phyloP scores from a whole-genome alignment of 2,113 vertebrate species.

The Pycnonotus jocosus region DNA sequence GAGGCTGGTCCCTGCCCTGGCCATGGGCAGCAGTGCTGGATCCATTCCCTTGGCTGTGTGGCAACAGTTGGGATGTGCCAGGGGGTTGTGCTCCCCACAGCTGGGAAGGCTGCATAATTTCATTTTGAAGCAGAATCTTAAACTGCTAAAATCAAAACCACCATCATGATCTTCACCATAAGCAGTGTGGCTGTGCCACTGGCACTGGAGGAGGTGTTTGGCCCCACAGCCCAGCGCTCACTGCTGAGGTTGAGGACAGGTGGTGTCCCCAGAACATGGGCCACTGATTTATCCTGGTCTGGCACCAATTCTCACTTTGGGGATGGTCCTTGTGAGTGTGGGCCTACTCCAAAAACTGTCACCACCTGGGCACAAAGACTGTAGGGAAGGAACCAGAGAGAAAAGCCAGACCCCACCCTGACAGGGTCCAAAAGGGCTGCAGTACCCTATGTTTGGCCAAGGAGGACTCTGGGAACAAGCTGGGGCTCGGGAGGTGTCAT shows the following conservation, averaged over 20 bases:
- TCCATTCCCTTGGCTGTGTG: accelerated
- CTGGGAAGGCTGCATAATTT: background rate
- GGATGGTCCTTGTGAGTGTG: accelerated
- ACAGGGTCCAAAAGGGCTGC: background rate
- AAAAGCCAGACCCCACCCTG: background rate
- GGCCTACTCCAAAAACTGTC: background rate
- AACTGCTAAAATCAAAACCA: background rate
- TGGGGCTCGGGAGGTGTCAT: accelerated
- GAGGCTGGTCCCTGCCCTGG: background rate
- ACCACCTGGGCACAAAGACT: background rate
- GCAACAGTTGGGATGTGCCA: accelerated
- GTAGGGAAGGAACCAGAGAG: background rate
- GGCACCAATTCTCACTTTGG: background rate
- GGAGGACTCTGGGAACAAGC: background rate
- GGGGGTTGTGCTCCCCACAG: background rate
- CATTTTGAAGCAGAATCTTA: background rate
- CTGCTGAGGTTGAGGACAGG: background rate
- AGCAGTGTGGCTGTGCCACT: background rate
- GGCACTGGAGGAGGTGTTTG: background rate
- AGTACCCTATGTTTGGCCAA: background rate
- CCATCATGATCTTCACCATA: accelerated
- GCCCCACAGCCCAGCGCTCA: background rate
- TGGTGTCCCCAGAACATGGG: background rate
- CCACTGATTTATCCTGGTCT: background rate
- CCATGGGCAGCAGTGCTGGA: accelerated